phyloP scores from a whole-genome alignment of 2,797 vertebrate species.

The Xiphophorus birchmanni region DNA sequence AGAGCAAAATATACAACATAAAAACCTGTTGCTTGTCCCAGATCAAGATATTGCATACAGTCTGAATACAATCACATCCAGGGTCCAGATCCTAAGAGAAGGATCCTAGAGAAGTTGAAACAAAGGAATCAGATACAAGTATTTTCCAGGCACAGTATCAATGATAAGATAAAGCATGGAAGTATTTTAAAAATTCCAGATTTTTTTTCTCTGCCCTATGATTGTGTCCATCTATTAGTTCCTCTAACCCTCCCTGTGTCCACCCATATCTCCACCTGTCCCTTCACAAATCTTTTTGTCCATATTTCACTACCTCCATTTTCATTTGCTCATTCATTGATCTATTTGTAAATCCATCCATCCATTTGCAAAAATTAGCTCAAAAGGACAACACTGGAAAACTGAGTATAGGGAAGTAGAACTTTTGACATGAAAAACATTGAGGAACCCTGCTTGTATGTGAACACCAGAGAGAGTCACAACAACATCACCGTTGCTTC shows the following conservation, averaged over 20 bases:
- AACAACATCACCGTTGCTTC: slow-evolving; percentile 29
- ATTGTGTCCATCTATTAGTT: background rate
- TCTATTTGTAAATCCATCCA: background rate
- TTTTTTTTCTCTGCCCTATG: background rate
- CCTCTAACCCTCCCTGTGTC: background rate
- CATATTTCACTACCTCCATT: background rate
- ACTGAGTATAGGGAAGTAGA: background rate
- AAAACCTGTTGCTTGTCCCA: background rate
- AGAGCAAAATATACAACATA: background rate
- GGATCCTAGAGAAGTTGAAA: background rate
- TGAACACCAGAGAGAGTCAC: background rate
- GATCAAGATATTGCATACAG: background rate
- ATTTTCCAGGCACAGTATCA: background rate
- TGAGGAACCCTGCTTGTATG: background rate
- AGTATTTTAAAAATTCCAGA: background rate
- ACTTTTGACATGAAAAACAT: background rate
- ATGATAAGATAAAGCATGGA: background rate
- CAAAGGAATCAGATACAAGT: background rate
- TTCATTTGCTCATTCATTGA: background rate
- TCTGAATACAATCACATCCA: background rate
- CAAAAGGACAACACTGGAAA: background rate
- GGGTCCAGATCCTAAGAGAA: background rate
- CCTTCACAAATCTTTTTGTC: background rate
- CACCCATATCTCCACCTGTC: background rate
- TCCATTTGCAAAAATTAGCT: background rate